These are phyloP conservation scores for Perognathus longimembris DNA, from an alignment of 2,113 vertebrate species.

Conservation along the genomic window DNA sequence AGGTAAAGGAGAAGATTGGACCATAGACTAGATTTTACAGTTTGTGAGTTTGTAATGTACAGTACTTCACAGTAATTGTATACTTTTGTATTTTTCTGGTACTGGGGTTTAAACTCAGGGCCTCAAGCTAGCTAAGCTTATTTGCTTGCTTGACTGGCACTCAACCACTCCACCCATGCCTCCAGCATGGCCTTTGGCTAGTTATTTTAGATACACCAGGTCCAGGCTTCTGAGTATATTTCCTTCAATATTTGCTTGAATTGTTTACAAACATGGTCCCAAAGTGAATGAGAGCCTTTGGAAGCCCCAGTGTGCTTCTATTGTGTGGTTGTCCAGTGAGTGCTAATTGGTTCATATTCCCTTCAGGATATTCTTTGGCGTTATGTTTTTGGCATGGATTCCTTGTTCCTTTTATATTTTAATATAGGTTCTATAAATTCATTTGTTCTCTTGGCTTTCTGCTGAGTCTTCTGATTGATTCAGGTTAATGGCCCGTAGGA, in stretches of 20 bases:
- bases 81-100: not conserved
- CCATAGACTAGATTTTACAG: not conserved
- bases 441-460: not conserved
- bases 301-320: not conserved
- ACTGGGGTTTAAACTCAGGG: too few relatives aligned
- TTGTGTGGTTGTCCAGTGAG: not conserved
- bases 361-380: slow-evolving; percentile 19
- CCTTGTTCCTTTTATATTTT: slow-evolving; percentile 7
- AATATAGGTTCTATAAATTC: not conserved
- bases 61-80: too few relatives aligned
- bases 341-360: not conserved
- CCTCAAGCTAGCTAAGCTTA: not conserved
- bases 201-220: too few relatives aligned
- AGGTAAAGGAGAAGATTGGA: not conserved
- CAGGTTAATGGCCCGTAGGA: not conserved
- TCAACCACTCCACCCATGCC: too few relatives aligned
- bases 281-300: not conserved
- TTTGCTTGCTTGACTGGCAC: too few relatives aligned
- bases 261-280: not conserved
- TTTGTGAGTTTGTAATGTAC: not conserved
- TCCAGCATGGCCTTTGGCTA: too few relatives aligned
- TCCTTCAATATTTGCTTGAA: not conserved
- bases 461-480: too few relatives aligned
- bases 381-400: slow-evolving; percentile 13
- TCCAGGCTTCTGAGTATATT: not conserved